These are phyloP conservation scores for Neodiprion pinetum DNA, from an alignment of 1,140 invertebrate species.

Conservation along the genomic window DNA sequence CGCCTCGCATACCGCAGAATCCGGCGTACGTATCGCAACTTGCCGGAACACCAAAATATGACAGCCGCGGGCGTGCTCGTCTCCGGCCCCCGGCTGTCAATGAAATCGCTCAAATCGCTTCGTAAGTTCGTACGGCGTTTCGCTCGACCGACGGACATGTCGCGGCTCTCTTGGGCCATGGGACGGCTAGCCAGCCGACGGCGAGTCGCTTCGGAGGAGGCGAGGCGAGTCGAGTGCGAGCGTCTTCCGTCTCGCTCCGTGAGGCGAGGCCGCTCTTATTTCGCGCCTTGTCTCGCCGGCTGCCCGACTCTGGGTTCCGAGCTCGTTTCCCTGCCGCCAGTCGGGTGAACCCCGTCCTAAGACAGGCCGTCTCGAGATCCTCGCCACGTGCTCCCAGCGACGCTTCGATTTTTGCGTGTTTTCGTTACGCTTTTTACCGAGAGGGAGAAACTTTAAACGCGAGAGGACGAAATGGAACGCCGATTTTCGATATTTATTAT, in stretches of 20 bases:
- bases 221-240: neutral
- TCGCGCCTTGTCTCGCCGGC: neutral
- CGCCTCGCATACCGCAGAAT: no score
- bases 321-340: slow-evolving; percentile 16
- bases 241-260: neutral
- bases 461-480: slow-evolving; percentile 5
- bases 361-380: slow-evolving; percentile 27
- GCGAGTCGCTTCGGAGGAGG: no score
- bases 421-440: slow-evolving; percentile 5
- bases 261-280: neutral
- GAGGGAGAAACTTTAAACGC: slow-evolving; percentile 17
- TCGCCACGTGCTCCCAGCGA: slow-evolving; percentile 35
- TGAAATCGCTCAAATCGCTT: no score
- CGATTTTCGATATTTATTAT: slow-evolving; percentile 20
- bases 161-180: no score
- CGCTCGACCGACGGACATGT: no score
- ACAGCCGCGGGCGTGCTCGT: no score
- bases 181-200: no score
- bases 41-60: no score
- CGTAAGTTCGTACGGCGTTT: no score
- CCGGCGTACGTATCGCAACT: no score
- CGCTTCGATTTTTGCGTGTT: slow-evolving; percentile 1
- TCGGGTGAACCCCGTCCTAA: slow-evolving; percentile 33
- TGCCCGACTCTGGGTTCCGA: neutral
- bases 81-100: no score